Percentiles rank a stretch among this genome's conserved stretches.
Evolutionary conservation across 2,888 invertebrate genomes (phyloP).

Genomic region (Anthoptus insignis): DNA sequence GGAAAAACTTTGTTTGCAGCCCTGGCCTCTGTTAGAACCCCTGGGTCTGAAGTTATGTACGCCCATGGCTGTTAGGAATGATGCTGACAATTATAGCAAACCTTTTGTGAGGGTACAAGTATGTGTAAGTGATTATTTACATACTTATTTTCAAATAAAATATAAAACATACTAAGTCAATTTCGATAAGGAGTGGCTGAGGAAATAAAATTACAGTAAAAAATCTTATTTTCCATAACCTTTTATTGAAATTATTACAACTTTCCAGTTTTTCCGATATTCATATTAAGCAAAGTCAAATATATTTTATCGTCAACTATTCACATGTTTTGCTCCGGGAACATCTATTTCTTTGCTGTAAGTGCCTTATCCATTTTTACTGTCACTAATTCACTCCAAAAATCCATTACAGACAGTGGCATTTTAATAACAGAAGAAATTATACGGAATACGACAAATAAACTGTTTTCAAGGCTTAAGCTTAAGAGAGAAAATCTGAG

Average conservation of each 20-base stretch:
- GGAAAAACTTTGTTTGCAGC: too few species aligned
- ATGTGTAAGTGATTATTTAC: too few species aligned
- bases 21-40: too few species aligned
- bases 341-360: neutral
- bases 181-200: slow-evolving; percentile 11
- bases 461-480: slow-evolving; percentile 60
- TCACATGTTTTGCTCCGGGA: slow-evolving; percentile 8
- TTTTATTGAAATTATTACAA: slow-evolving; percentile 1
- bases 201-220: slow-evolving; percentile 37
- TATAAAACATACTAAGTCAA: neutral
- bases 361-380: neutral
- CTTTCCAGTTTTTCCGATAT: neutral
- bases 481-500: slow-evolving; percentile 53
- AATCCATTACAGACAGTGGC: slow-evolving; percentile 53
- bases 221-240: neutral
- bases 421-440: slow-evolving; percentile 55
- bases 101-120: too few species aligned
- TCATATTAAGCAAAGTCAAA: neutral
- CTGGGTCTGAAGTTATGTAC: too few species aligned
- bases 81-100: too few species aligned
- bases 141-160: slow-evolving; percentile 1
- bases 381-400: slow-evolving; percentile 42
- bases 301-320: neutral
- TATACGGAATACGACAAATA: slow-evolving; percentile 59
- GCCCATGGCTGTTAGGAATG: too few species aligned